Evolutionary conservation across 2,888 invertebrate species (phyloP).

Genomic region (Antitype chi): DNA sequence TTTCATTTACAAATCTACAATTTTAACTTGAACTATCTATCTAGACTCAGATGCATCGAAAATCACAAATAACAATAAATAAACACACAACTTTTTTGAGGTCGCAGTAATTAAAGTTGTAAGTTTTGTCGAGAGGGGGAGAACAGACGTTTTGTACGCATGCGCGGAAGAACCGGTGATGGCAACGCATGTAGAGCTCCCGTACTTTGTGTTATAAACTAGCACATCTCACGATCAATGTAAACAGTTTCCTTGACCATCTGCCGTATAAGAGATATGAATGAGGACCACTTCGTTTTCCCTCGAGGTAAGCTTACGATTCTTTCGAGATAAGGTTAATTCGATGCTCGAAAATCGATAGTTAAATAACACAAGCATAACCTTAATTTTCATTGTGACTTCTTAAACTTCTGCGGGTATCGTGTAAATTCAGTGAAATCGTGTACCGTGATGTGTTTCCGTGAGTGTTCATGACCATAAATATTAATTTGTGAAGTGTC

Average conservation of each 20-base stretch:
- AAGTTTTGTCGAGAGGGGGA: slow-evolving; percentile 70
- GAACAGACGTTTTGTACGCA: slow-evolving; percentile 71
- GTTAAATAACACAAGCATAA: slow-evolving; percentile 86
- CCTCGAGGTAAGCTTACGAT: slow-evolving; percentile 92
- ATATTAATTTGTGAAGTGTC: slow-evolving; percentile 32
- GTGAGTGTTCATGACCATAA: slow-evolving; percentile 5
- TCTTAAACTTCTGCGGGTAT: slow-evolving; percentile 6
- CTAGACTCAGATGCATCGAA: background rate
- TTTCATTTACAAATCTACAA: background rate
- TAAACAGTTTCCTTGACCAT: slow-evolving; percentile 80
- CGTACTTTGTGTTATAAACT: slow-evolving; percentile 62
- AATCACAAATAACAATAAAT: background rate
- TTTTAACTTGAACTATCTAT: background rate
- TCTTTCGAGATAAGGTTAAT: slow-evolving; percentile 66
- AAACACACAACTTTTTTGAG: slow-evolving; percentile 57
- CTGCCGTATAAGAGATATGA: slow-evolving; percentile 93
- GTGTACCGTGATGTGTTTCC: slow-evolving; percentile 6
- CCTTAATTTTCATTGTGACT: slow-evolving; percentile 69
- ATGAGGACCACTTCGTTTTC: slow-evolving; percentile 97
- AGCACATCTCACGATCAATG: slow-evolving; percentile 62
- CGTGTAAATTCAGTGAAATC: slow-evolving; percentile 8
- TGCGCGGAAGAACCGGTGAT: slow-evolving; percentile 73
- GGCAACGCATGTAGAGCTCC: slow-evolving; percentile 65
- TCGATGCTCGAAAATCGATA: slow-evolving; percentile 83
- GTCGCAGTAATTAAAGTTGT: slow-evolving; percentile 69